phyloP scores from a whole-genome alignment of 2,797 vertebrate genomes.

The Pelobates cultripes region DNA sequence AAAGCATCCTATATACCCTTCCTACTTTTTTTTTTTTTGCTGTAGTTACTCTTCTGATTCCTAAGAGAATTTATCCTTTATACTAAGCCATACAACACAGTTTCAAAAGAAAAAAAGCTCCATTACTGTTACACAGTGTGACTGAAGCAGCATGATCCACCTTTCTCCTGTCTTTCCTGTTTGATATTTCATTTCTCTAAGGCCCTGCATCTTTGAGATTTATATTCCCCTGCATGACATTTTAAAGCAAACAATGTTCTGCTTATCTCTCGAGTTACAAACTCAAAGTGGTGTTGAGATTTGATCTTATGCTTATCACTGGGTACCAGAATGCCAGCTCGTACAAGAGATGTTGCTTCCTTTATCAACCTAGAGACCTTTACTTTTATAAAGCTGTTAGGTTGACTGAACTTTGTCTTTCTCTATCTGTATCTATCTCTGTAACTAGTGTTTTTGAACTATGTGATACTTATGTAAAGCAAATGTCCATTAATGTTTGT shows the following conservation, averaged over 20 bases:
- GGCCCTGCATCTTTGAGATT: slow-evolving; percentile 44
- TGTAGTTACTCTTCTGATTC: slow-evolving; percentile 52
- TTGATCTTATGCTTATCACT: slow-evolving; percentile 8
- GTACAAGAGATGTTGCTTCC: slow-evolving; percentile 28
- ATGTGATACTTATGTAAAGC: too few species aligned
- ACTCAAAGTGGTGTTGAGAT: slow-evolving; percentile 40
- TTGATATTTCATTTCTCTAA: slow-evolving; percentile 53
- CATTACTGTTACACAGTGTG: slow-evolving; percentile 56
- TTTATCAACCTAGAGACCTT: slow-evolving; percentile 33
- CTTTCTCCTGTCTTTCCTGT: slow-evolving; percentile 42
- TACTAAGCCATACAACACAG: slow-evolving; percentile 45
- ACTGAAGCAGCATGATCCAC: slow-evolving; percentile 50
- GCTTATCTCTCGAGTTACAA: slow-evolving; percentile 52
- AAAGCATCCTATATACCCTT: slow-evolving; percentile 26
- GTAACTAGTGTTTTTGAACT: too few species aligned
- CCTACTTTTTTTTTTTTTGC: slow-evolving; percentile 44
- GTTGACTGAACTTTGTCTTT: slow-evolving; percentile 19
- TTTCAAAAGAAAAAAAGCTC: slow-evolving; percentile 55
- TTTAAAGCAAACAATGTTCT: slow-evolving; percentile 54
- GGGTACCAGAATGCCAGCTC: slow-evolving; percentile 37
- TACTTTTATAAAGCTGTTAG: slow-evolving; percentile 34
- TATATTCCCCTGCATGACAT: slow-evolving; percentile 41
- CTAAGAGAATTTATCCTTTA: slow-evolving; percentile 52
- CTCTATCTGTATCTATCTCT: not conserved
- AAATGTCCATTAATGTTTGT: too few species aligned